Evolutionary conservation across 2,113 vertebrate species (phyloP).

Genomic region (Corythaeola cristata): DNA sequence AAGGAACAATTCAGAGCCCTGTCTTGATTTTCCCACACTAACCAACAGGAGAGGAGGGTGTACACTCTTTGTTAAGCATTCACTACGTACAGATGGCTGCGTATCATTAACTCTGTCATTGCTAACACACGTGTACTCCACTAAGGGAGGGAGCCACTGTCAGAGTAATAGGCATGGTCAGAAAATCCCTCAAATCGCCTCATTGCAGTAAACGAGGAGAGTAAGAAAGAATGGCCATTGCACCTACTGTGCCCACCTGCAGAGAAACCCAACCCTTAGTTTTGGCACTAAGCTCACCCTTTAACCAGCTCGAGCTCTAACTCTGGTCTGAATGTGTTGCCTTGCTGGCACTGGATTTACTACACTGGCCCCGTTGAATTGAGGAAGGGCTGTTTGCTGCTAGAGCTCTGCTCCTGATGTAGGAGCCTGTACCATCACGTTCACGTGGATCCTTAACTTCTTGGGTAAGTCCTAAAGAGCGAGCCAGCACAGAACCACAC

Average conservation of each 20-base stretch:
- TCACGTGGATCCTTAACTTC: fast-evolving
- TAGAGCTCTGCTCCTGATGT: not conserved
- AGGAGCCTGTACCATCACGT: not conserved
- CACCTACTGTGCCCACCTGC: not conserved
- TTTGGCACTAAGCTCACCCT: not conserved
- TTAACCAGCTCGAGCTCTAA: not conserved
- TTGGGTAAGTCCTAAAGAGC: not conserved
- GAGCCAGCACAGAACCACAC: not conserved
- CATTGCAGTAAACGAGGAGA: not conserved
- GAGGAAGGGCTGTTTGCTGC: not conserved
- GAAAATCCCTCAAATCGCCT: not conserved
- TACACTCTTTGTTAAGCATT: not conserved
- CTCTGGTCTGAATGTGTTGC: not conserved
- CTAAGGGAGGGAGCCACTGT: not conserved
- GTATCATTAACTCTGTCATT: not conserved
- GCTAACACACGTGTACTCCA: not conserved
- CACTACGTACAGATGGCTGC: not conserved
- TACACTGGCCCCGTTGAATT: not conserved
- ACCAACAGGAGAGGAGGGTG: not conserved
- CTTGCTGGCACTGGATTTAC: not conserved
- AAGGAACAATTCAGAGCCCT: not conserved
- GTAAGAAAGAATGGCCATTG: not conserved
- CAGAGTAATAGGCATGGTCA: not conserved
- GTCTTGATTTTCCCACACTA: not conserved
- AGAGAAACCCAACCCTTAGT: not conserved